Conservation (phyloP, 2,797 vertebrate species). For the Eospalax fontanierii region DNA sequence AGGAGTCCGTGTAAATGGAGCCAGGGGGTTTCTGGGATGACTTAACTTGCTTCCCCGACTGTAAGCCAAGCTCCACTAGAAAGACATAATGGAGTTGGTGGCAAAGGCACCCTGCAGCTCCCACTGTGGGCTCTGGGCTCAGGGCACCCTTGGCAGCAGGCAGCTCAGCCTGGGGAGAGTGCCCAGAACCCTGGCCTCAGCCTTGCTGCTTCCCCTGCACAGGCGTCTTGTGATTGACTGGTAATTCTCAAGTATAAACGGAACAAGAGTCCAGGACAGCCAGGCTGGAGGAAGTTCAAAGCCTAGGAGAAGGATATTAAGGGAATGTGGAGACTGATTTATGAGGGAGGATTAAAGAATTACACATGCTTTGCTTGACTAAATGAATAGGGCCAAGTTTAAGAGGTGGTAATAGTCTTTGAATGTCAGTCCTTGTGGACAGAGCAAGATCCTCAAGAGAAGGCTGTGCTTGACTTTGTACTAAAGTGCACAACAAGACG, state of each 20-base stretch:
- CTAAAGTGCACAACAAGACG: conserved; percentile 68
- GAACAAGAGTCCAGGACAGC: conserved; percentile 66
- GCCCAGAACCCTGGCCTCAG: not conserved
- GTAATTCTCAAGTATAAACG: conserved; percentile 62
- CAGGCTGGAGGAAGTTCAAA: conserved; percentile 80
- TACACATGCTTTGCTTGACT: conserved; percentile 80
- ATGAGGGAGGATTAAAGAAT: conserved; percentile 79
- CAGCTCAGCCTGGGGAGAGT: not conserved
- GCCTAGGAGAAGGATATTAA: conserved; percentile 70
- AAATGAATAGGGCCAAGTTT: conserved; percentile 69
- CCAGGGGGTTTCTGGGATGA: not conserved
- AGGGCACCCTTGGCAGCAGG: not conserved
- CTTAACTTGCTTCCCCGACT: not conserved
- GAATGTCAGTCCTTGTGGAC: conserved; percentile 73
- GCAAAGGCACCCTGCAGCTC: not conserved
- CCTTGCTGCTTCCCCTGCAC: not conserved
- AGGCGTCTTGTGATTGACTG: conserved; percentile 45
- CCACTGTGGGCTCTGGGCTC: not conserved
- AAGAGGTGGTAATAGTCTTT: conserved; percentile 79
- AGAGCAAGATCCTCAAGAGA: not conserved
- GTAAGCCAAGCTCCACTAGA: not conserved
- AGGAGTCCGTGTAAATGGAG: not conserved
- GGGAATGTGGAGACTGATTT: conserved; percentile 74
- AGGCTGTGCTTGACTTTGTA: conserved; percentile 64
- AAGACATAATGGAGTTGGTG: not conserved